Evolutionary conservation across 2,113 vertebrate species (phyloP), one percentile per base, ranked within the genome.

Genomic region (Ranitomeya variabilis): DNA sequence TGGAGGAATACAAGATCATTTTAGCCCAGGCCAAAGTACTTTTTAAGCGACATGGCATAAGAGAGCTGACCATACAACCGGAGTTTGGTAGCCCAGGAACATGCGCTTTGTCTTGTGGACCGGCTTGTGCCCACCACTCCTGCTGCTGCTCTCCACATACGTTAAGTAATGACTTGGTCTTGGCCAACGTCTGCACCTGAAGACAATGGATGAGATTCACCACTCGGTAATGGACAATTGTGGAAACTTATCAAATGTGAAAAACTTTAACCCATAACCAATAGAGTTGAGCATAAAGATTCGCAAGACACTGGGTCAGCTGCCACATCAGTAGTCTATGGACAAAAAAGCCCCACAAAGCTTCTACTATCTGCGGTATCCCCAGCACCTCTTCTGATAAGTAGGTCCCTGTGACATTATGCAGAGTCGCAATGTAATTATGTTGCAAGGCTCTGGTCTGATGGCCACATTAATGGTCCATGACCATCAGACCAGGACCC

Each of bases 21-120:
- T 62, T 95, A 66, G 78, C 31, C 0, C 92, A 83, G 11, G 91
- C 95, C 89, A 93, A 90, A 23, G 88, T 90, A 23, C 93, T 95
- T 21, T 90, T 96, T 31, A 91, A 85, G 79, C 90, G 86, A 7
- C 93, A 92, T 0, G 95, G 95, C 0, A 92, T 95, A 90, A 92
- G 84, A 80, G 92, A 91, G 87, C 92, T 94, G 90, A 96, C 95
- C 0, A 85, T 96, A 19, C 95, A 96, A 89, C 95, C 95, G 7
- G 95, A 96, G 91, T 93, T 95, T 62, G 80, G 64, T 11, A 23
- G 9, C 6, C 74, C 64, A 9, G 54, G 89, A 51, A 2, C 66
- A 59, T 96, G 95, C 85, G 93, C 90, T 31, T 90, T 96, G 18
- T 71, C 91, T 67, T 96, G 95, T 88, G 89, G 90, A 23, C 90